These are phyloP conservation scores for Xiphias gladius DNA, from an alignment of 2,113 vertebrate genomes.

Conservation along the genomic window DNA sequence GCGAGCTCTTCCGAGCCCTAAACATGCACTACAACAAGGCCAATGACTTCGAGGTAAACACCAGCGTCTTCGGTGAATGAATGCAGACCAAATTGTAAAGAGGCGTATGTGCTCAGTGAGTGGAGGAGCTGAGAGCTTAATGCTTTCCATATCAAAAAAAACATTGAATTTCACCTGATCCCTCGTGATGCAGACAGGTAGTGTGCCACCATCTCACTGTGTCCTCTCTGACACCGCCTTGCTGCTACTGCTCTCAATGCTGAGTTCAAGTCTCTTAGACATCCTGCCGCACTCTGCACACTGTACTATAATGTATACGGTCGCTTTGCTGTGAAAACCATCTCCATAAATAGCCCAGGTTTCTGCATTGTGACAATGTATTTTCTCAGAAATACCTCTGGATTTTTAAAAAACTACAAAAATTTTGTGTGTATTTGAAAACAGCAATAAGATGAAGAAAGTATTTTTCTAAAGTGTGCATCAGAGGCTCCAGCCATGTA, in stretches of 20 bases:
- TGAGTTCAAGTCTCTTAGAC: conserved; percentile 56
- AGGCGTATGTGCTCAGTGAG: neutral
- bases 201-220: conserved; percentile 53
- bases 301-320: neutral
- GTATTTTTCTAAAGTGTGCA: neutral
- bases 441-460: neutral
- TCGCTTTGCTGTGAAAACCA: neutral
- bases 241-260: conserved; percentile 36
- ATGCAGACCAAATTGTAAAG: neutral
- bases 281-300: conserved; percentile 23
- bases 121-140: conserved; percentile 30
- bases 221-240: conserved; percentile 56
- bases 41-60: conserved; percentile 97
- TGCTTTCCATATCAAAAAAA: conserved; percentile 11
- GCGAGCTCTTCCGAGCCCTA: conserved; percentile 96
- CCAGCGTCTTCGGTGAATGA: neutral
- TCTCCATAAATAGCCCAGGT: neutral
- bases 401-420: neutral
- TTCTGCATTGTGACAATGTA: neutral
- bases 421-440: neutral
- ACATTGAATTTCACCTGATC: conserved; percentile 51
- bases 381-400: neutral
- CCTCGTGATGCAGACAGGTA: conserved; percentile 51
- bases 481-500: neutral
- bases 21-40: conserved; percentile 99